Evolutionary conservation across 2,888 invertebrate genomes (phyloP).

Genomic region (Orgyia antiqua): DNA sequence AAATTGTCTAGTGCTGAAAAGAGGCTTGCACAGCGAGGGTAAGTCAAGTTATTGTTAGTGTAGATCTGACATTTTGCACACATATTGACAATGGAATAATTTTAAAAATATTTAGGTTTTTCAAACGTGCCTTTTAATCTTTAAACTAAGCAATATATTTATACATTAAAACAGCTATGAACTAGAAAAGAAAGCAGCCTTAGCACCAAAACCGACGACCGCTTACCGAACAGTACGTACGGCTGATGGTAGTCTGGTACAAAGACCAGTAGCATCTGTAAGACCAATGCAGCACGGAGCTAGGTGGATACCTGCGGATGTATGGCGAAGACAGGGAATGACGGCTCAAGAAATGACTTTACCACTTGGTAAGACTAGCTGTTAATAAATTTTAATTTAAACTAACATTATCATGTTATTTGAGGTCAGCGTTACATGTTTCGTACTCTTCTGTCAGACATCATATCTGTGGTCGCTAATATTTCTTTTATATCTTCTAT

Average conservation of each 20-base stretch:
- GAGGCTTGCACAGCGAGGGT: slow-evolving; percentile 90
- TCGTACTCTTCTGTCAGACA: no score
- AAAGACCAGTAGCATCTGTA: slow-evolving; percentile 83
- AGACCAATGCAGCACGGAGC: slow-evolving; percentile 89
- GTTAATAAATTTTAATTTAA: no score
- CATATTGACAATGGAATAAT: no score
- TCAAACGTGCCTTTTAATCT: no score
- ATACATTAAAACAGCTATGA: slow-evolving; percentile 82
- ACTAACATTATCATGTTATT: no score
- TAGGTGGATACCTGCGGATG: slow-evolving; percentile 92
- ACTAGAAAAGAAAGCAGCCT: slow-evolving; percentile 92
- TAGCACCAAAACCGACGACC: slow-evolving; percentile 78
- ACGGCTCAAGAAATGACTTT: slow-evolving; percentile 96
- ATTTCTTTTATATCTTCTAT: no score
- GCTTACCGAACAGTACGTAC: slow-evolving; percentile 82
- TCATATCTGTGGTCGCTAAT: no score
- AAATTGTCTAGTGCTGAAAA: slow-evolving; percentile 96
- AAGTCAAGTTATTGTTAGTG: slow-evolving; percentile 26
- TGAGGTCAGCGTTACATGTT: no score
- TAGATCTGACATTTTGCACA: no score
- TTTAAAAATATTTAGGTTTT: no score
- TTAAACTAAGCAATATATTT: no score
- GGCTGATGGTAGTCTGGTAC: slow-evolving; percentile 81
- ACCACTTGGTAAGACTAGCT: slow-evolving; percentile 83
- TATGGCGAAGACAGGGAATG: slow-evolving; percentile 96